Conservation (phyloP, 2,888 invertebrate species). For the Coronaproctus castanopsis region DNA sequence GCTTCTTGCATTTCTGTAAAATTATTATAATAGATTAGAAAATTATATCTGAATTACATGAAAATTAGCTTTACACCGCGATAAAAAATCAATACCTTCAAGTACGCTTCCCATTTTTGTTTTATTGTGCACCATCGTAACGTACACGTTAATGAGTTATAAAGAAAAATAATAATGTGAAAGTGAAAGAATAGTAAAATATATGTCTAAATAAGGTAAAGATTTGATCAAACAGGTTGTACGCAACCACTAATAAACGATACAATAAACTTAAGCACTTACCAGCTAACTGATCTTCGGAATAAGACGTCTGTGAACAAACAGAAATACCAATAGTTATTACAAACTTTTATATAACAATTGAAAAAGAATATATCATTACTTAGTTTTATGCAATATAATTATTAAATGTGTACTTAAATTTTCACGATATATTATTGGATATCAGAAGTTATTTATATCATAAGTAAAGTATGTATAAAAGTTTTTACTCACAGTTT, state of each 20-base stretch:
- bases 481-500: neutral
- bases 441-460: too few species aligned
- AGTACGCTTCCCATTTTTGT: neutral
- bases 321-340: neutral
- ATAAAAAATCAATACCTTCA: neutral
- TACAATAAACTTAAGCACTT: conserved; percentile 30
- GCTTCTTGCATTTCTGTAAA: conserved; percentile 81
- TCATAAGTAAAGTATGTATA: too few species aligned
- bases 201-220: conserved; percentile 25
- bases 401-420: too few species aligned
- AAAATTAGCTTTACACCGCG: neutral
- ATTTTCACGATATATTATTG: too few species aligned
- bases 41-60: neutral
- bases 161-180: conserved; percentile 1
- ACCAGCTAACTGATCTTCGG: conserved; percentile 83
- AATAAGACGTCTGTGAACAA: conserved; percentile 55
- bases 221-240: conserved; percentile 23
- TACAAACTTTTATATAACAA: too few species aligned
- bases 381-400: too few species aligned
- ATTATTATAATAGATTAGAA: too few species aligned
- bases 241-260: conserved; percentile 26
- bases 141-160: conserved; percentile 2
- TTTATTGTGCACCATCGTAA: neutral
- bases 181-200: conserved; percentile 21
- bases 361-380: too few species aligned